Evolutionary conservation across 2,113 vertebrate species (phyloP), one percentile per base, ranked within the genome.

Genomic region (Platichthys stellatus): DNA sequence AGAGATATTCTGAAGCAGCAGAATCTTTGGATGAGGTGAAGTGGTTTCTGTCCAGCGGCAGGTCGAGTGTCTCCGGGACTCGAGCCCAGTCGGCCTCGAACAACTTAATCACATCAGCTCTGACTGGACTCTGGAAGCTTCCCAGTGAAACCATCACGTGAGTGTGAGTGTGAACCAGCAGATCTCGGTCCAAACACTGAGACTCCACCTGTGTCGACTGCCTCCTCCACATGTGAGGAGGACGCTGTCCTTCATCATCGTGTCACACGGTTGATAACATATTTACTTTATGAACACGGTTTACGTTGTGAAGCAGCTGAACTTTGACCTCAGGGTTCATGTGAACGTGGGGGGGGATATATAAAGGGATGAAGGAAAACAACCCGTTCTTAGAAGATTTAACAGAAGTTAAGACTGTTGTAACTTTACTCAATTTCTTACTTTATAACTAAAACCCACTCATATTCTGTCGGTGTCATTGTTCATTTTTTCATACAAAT

Each of bases 21-120:
- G 35, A 38, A 10, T 38, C 45, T 18, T 1, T 49, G 51, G 51
- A 53, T 53, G 20, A 35, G 53, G 62, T 23, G 23, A 23, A 23
- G 3, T 45, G 21, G 10, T 64, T 2, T 58, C 51, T n/a, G 18
- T 53, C 51, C 51, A 53, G 31, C 31, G 1, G 31, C 31, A 7
- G 31, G 31, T 31, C 31, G 31, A 31, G 51, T 0, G 7, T 53
- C 51, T n/a, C 51, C 9, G 45, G 45, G 45, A 49, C 45, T 49
- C 45, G 20, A 47, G 59, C 75, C 66, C 75, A 51, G 67, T 63
- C 66, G n/a, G 47, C 59, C 38, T 38, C 63, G 59, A 70, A 78
- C 76, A 28, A 59, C 76, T 49, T 49, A 59, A 78, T 78, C 51
- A 38, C 60, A 58, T 76, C 40, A 43, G 40, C 40, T 18, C 15